These are phyloP conservation scores for Callaeas wilsoni DNA, from an alignment of 2,113 vertebrate genomes.

Conservation along the genomic window DNA sequence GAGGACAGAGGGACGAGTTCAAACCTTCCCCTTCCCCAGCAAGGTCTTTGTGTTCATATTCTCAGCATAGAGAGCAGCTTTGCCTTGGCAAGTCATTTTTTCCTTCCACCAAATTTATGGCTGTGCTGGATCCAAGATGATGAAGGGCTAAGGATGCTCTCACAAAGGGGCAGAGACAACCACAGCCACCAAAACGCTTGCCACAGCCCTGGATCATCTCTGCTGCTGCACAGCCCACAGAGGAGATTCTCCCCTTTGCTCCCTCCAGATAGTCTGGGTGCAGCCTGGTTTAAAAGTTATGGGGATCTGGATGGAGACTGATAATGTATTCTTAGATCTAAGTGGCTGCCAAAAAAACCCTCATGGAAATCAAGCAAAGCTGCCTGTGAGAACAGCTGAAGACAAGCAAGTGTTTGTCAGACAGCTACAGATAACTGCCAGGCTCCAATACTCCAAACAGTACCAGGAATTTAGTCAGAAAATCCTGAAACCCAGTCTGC, in stretches of 20 bases:
- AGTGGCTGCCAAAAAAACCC: background rate
- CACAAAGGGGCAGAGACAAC: background rate
- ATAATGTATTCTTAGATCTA: conserved; percentile 8
- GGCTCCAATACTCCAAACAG: background rate
- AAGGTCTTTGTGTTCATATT: background rate
- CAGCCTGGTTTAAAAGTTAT: background rate
- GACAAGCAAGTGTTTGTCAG: background rate
- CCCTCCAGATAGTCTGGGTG: background rate
- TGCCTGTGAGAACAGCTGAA: conserved; percentile 4
- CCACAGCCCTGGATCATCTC: background rate
- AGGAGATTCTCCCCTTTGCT: background rate
- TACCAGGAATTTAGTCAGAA: background rate
- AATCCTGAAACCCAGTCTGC: background rate
- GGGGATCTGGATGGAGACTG: background rate
- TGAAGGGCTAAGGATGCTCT: background rate
- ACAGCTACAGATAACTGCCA: background rate
- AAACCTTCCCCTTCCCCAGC: background rate
- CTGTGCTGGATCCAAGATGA: fast-evolving
- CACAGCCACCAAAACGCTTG: background rate
- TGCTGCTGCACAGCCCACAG: background rate
- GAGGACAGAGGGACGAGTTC: background rate
- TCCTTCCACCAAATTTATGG: background rate
- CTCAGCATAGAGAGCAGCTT: background rate
- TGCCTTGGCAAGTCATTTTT: background rate
- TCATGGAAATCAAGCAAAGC: background rate